phyloP scores from a whole-genome alignment of 2,888 invertebrate species.

The Machimus atricapillus region DNA sequence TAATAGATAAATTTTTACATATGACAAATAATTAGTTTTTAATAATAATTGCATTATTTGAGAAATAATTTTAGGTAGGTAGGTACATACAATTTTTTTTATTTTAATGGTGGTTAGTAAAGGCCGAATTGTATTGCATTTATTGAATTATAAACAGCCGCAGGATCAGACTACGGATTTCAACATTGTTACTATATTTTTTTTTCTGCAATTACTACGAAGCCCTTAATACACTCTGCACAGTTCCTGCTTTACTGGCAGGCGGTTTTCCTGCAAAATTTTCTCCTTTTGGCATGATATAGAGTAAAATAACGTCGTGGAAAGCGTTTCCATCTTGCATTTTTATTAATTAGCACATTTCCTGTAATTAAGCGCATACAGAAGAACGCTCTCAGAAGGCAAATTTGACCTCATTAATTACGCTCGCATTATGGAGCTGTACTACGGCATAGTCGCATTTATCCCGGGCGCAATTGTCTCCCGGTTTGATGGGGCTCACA shows the following conservation, averaged over 20 bases:
- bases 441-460: background rate
- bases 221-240: background rate
- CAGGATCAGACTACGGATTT: background rate
- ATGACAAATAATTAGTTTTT: background rate
- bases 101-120: background rate
- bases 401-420: constrained; percentile 13
- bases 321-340: background rate
- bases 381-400: background rate
- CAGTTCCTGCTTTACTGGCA: background rate
- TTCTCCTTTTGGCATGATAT: background rate
- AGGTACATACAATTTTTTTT: too few species aligned
- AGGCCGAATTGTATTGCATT: background rate
- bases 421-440: background rate
- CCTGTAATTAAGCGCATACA: background rate
- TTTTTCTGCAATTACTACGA: background rate
- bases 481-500: background rate
- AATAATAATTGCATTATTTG: too few species aligned
- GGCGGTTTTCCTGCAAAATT: background rate
- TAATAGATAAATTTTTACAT: background rate
- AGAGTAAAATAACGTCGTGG: background rate
- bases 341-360: constrained; percentile 1
- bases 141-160: background rate
- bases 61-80: too few species aligned
- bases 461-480: background rate
- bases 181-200: background rate